Evolutionary conservation across 1,140 invertebrate genomes (phyloP).

Genomic region (Piezodorus guildinii): DNA sequence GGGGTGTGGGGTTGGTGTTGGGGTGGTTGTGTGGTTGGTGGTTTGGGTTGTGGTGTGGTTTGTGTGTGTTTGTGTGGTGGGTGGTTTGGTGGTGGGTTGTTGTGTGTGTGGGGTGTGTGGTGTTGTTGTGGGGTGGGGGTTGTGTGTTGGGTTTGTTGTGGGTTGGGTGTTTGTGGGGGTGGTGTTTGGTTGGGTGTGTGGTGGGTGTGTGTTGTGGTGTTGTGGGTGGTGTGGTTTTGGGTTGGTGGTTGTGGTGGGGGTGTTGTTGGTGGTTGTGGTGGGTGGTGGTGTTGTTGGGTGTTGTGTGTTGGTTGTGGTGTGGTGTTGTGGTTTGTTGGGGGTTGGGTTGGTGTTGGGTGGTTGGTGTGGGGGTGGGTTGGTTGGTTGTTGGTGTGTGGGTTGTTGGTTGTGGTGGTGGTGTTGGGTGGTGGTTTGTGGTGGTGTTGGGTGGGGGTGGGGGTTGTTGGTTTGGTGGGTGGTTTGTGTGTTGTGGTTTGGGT

Average conservation of each 20-base stretch:
- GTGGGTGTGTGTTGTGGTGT: neutral
- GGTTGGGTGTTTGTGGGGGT: neutral
- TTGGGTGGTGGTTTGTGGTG: neutral
- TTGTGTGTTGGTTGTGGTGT: neutral
- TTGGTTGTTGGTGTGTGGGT: neutral
- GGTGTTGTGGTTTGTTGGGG: neutral
- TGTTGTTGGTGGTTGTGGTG: neutral
- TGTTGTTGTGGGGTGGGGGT: neutral
- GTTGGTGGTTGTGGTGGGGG: too few relatives aligned
- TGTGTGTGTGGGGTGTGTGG: too few relatives aligned
- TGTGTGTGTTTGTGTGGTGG: too few relatives aligned
- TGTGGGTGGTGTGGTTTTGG: neutral
- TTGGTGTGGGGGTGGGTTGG: neutral
- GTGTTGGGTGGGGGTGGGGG: neutral
- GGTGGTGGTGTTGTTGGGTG: neutral
- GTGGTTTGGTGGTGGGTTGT: too few relatives aligned
- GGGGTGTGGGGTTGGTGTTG: too few relatives aligned
- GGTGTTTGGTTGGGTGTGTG: neutral
- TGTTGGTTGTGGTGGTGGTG: neutral
- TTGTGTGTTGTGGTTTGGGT: neutral
- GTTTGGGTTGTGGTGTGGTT: too few relatives aligned
- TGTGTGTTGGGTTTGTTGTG: neutral
- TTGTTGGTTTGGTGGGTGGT: neutral
- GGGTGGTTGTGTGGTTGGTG: too few relatives aligned
- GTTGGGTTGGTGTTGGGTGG: neutral